Evolutionary conservation across 1,140 invertebrate species (phyloP), one percentile per base, ranked within the genome.

Genomic region (Hestina assimilis): DNA sequence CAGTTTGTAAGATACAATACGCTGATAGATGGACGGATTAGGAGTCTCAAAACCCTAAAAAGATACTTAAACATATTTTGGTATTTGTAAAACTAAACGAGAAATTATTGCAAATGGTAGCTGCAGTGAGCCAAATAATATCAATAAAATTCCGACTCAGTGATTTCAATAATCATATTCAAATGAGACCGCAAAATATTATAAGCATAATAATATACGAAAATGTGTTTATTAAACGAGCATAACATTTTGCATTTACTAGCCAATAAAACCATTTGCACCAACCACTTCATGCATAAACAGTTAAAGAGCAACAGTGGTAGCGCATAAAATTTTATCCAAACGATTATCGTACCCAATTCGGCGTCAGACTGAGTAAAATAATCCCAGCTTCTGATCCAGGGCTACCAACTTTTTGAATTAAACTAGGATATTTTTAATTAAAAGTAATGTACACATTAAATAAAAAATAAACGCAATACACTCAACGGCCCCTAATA

Each of bases 281-380:
- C 61, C 48, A 4, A 20, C 24, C 56, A 54, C 33, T 50, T 47
- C 51, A 43, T 50, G 40, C 17, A 50, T 66, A 56, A 59, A 61
- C 58, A 64, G 47, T 48, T 57, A 35, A 56, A 52, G 38, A 59
- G 46, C 35, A 66, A 63, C 64, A 46, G 26, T 51, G 26, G 24
- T 47, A 58, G 19, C 33, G 48, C 52, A 47, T 62, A 65, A 65
- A 64, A 71, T 71, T 71, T 71, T 64, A 71, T 57, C 50, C 43
- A 35, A 28, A 48, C 56, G 59, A 67, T 67, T 64, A 64, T 67
- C 54, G 45, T 35, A 45, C 48, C 50, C 55, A 61, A 67, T 60
- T 64, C 46, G 50, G 53, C 15, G 54, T 31, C 35, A 46, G 35
- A 55, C 47, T 50, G 59, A 41, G 58, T 50, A 54, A 56, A 56